Base-by-base conservation (phyloP, 2,888 invertebrate species). In the Drosophila cracens region DNA sequence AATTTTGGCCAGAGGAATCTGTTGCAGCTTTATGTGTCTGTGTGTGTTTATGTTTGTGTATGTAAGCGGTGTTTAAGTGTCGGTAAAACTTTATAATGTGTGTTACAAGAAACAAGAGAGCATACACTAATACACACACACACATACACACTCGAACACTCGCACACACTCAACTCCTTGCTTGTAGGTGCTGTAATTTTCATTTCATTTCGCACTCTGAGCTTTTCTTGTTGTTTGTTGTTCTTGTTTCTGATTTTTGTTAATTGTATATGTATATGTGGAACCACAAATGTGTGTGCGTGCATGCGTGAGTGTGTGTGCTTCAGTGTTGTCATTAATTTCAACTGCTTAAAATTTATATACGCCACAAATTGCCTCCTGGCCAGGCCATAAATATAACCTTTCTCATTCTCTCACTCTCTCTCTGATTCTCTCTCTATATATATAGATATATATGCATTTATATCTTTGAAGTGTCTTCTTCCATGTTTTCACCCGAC, bases 41-140 rank as follows among this genome's bases (percentile, higher is more conserved):
- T 46, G 57, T 61, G 36, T 59, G 61, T 56, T 58, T 65, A 57
- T 82, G 74, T 70, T 67, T 68, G 73, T 79, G 71, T 70, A 53
- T 70, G 81, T 80, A 81, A 79, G 81, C 70, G 75, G 63, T 81
- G 80, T 68, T 83, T 79, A 80, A 78, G 83, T 72, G 79, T 78
- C 80, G 83, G 77, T 70, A 82, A 85, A 85, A 87, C 74, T 85
- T 85, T 87, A 82, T 87, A 85, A 87, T 87, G 78, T 87, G 76
- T 84, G 83, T 69, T 74, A 80, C 81, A 84, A 80, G 75, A 84
- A 83, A 75, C 73, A 74, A 51, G 71, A 51, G 59, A 63, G 59
- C 57, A 62, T 33, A 62, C 49, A 58, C 49, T 34, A 13, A 33
- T 25, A 48, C 21, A 51, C 31, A 25, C 63, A 53, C 29, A 54